Evolutionary conservation across 2,797 vertebrate species (phyloP), one percentile per base, ranked within the genome.

Genomic region (Sebastes glaucus): DNA sequence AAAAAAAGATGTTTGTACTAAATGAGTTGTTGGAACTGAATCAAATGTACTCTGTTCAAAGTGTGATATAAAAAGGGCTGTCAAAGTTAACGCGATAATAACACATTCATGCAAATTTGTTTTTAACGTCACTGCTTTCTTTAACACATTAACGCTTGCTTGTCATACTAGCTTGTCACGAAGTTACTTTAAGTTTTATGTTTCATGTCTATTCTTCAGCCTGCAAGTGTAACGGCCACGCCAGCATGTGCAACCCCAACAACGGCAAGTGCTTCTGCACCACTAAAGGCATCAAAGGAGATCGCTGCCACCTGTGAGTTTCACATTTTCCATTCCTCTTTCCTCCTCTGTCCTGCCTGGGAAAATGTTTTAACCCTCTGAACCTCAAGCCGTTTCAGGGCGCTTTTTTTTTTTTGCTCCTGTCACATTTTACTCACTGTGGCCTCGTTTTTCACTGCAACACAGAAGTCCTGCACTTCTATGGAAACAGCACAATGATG

Each of bases 281-380:
- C 77, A 99, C 98, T 71, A 99, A 99, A 85, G 98, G 98, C 32
- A 98, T 99, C 88, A 99, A 99, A 95, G 98, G 98, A 84, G 98
- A 99, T 0, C 96, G 98, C 80, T 99, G 98, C 91, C 97, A 99
- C 84, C 96, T 98, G 98, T 99, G 92, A 99, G 98, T 97, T 32
- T 57, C 11, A 69, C 33, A 2, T 62, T 22, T 33, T 14, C 11
- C 8, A 0, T 57, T 52, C 20, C 49, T 52, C 49, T 52, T 7
- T 59, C 56, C 56, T 18, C 38, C 38, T 42, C 6, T 52, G 14
- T 59, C 25, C 56, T 18, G 6, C 28, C 30, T 7, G 11, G 28
- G 18, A 6, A n/a, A 33, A 33, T 13, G 18, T 22, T 22, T 62
- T 35, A 35, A 63, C 60, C 30, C 30, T n/a, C 59, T n/a, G 28